Percentiles rank a stretch among this genome's conserved stretches.
Conservation (phyloP, 2,888 invertebrate species). For the Meandrusa payeni region DNA sequence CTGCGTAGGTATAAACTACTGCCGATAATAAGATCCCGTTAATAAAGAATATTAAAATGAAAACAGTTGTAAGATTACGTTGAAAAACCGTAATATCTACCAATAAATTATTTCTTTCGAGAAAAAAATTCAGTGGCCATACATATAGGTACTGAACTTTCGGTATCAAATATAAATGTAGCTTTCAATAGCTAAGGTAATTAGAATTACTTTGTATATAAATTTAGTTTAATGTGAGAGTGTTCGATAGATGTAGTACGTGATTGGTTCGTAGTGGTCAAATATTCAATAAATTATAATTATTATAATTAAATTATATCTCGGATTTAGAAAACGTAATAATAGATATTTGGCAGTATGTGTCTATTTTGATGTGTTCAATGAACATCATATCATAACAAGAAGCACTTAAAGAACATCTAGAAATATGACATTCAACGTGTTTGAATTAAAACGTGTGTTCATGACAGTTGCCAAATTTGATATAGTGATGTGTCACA, state of each 20-base stretch:
- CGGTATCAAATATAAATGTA: conserved; percentile 53
- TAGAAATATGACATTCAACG: conserved; percentile 32
- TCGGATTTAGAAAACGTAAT: conserved; percentile 17
- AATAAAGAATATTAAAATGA: too few species aligned
- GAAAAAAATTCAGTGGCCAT: conserved; percentile 57
- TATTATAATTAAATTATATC: conserved; percentile 26
- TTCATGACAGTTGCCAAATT: conserved; percentile 78
- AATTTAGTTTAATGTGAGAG: conserved; percentile 77
- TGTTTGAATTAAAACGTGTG: conserved; percentile 50
- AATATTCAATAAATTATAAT: conserved; percentile 38
- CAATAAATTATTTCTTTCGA: conserved; percentile 28
- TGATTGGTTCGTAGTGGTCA: conserved; percentile 65
- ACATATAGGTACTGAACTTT: conserved; percentile 48
- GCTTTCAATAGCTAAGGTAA: conserved; percentile 60
- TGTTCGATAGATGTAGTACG: conserved; percentile 78
- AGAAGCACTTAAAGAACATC: conserved; percentile 8
- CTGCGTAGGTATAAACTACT: too few species aligned
- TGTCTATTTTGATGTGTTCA: conserved; percentile 3
- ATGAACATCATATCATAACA: conserved; percentile 14
- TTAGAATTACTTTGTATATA: conserved; percentile 76
- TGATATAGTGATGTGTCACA: conserved; percentile 61
- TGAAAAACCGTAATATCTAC: conserved; percentile 1
- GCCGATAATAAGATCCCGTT: too few species aligned
- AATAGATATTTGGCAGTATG: conserved; percentile 19
- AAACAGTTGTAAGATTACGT: too few species aligned